Evolutionary conservation across 2,113 vertebrate species (phyloP), one percentile per base, ranked within the genome.

Genomic region (Misgurnus anguillicaudatus): DNA sequence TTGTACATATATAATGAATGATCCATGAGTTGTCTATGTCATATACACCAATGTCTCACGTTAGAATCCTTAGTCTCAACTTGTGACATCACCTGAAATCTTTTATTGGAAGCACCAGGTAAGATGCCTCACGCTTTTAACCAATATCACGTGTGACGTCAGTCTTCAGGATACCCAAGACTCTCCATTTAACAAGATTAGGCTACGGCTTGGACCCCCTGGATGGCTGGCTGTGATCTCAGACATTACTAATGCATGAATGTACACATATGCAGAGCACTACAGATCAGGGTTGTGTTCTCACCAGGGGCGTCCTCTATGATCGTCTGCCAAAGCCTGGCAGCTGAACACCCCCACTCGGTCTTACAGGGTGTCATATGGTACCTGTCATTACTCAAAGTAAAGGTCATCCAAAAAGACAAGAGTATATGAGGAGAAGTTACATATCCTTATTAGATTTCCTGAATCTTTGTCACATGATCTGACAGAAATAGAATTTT

Each of bases 191-290:
- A 85, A 83, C 38, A 78, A 79, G 82, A 85, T 85, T 80, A 83
- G 71, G 48, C 80, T 84, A 66, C 79, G 68, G 68, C 79, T 71
- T 67, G 81, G 79, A 80, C 79, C 84, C 80, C 81, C 73, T 79
- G 81, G 75, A 81, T 73, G 80, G 75, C 79, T 79, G 78, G 81
- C 69, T 47, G 77, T 81, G 78, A 85, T 83, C 81, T 79, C 79
- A 83, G 81, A 79, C 82, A 83, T 85, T 81, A 85, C 81, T 85
- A 83, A 85, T 85, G 63, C 81, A 85, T 85, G 81, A 73, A 83
- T 71, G 76, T 79, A 83, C 80, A 77, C 84, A 83, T 81, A 81
- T 81, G 84, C 76, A 67, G 68, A 6, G 70, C 38, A 63, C 38
- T 79, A 71, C 75, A 83, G 82, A 75, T 83, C 76, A 77, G 58